Percentiles rank a stretch among this genome's conserved stretches.
phyloP scores from a whole-genome alignment of 2,113 vertebrate genomes.

The Megaleporinus macrocephalus region DNA sequence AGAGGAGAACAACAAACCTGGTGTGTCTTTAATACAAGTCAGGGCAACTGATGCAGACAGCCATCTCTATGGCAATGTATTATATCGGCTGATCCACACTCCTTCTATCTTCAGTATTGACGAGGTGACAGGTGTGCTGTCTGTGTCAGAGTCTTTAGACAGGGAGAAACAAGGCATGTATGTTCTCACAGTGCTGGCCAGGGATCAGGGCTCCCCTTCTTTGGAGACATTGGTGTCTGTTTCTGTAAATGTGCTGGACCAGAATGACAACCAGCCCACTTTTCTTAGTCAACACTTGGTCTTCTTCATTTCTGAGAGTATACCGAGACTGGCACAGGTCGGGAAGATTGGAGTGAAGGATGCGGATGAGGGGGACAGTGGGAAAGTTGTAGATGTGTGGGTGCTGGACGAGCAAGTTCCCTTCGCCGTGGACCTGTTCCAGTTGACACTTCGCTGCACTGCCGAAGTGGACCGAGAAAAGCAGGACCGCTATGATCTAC shows the following conservation, averaged over 20 bases:
- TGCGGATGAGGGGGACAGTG: constrained; percentile 73
- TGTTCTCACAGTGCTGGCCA: constrained; percentile 70
- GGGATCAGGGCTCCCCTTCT: constrained; percentile 70
- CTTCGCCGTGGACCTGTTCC: constrained; percentile 72
- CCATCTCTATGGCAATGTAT: constrained; percentile 66
- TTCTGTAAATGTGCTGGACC: constrained; percentile 69
- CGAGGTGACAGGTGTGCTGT: constrained; percentile 66
- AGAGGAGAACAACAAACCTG: constrained; percentile 75
- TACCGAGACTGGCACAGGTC: constrained; percentile 63
- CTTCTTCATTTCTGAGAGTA: constrained; percentile 77
- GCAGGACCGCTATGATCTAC: constrained; percentile 70
- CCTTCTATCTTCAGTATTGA: constrained; percentile 69
- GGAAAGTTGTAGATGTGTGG: constrained; percentile 64
- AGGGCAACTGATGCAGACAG: constrained; percentile 74
- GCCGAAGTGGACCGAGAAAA: constrained; percentile 71
- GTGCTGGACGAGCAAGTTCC: constrained; percentile 65
- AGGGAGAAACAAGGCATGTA: constrained; percentile 70
- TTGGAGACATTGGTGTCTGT: constrained; percentile 65
- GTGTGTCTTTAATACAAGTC: constrained; percentile 62
- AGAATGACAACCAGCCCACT: constrained; percentile 78
- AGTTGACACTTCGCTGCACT: constrained; percentile 68
- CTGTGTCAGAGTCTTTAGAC: constrained; percentile 67
- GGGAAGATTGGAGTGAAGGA: constrained; percentile 71
- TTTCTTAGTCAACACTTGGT: constrained; percentile 72
- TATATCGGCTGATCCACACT: constrained; percentile 64